Evolutionary conservation across 2,888 invertebrate species (phyloP), one percentile per base, ranked within the genome.

Genomic region (Muschampia plurimacula): DNA sequence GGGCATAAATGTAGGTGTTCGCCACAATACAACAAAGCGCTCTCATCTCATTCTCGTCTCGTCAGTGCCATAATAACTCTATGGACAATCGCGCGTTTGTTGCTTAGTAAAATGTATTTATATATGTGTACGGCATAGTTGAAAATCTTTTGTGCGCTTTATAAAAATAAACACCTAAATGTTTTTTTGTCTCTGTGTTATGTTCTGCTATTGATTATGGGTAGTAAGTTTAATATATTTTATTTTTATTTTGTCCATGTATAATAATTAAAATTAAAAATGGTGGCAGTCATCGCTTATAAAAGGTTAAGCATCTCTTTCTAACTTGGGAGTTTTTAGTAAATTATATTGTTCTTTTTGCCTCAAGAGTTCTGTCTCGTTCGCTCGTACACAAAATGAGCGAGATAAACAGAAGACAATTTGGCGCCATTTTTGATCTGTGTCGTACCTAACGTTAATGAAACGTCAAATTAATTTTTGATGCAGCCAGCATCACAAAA

Each of bases 391-490:
- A 68, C 60, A 52, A 68, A 68, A 13, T 62, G 10, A 52, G 22
- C 12, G 22, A 52, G 39, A 62, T 36, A 8, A 36, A 62, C 10
- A 6, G 15, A 46, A 39, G 39, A 13, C 4, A 41, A 57, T 46
- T 59, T 59, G 70, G 65, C 70, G 57, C 70, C 65, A 65, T 70
- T 65, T 69, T 70, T 70, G 64, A 52, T 64, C n/a, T 41, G 55
- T 49, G 62, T 49, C 36, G 69, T 49, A 13, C 55, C 22, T 39
- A 67, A 67, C 59, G 44, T 39, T 67, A 41, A 41, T 28, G 15
- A 49, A 15, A 67, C 28, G 67, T 67, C 67, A 59, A 44, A 57
- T 59, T 46, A 65, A 70, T 65, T 65, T 64, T 65, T 44, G 41
- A 32, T 46, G 7, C 22, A 65, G n/a, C n/a, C n/a, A n/a, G 36